These are phyloP conservation scores for Hypena proboscidalis DNA, from an alignment of 2,888 invertebrate species.

Conservation along the genomic window DNA sequence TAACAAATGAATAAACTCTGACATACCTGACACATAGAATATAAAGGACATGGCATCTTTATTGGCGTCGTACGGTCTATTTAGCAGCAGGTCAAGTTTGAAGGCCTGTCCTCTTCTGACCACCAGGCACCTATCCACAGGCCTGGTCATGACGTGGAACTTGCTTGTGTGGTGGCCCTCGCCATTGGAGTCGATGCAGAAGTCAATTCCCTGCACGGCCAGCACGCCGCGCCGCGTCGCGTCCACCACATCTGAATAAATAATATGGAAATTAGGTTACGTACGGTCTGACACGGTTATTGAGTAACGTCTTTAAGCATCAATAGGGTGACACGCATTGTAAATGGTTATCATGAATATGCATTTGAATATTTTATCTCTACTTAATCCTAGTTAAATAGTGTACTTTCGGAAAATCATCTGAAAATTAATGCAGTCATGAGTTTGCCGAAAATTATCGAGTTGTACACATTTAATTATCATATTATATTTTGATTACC, in stretches of 20 bases:
- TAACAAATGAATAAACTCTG: too few species aligned
- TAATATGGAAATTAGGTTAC: constrained; percentile 27
- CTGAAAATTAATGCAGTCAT: too few species aligned
- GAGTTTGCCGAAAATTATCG: too few species aligned
- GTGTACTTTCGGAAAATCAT: too few species aligned
- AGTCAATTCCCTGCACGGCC: constrained; percentile 89
- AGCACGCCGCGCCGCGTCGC: constrained; percentile 85
- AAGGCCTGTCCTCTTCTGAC: constrained; percentile 94
- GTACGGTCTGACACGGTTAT: constrained; percentile 6
- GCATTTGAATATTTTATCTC: too few species aligned
- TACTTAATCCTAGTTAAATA: too few species aligned
- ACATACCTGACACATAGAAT: constrained; percentile 90
- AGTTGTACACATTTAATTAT: too few species aligned
- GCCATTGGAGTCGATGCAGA: constrained; percentile 90
- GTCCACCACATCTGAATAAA: constrained; percentile 76
- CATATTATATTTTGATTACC: too few species aligned
- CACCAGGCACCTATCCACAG: constrained; percentile 87
- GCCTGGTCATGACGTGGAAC: constrained; percentile 89
- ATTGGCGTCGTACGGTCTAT: constrained; percentile 89
- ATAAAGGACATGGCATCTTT: constrained; percentile 93
- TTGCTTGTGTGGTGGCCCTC: constrained; percentile 91
- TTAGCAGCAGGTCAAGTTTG: constrained; percentile 89
- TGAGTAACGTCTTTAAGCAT: constrained; percentile 9
- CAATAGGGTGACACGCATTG: too few species aligned
- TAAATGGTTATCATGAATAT: too few species aligned